Percentiles rank a stretch among this genome's conserved stretches.
Evolutionary conservation across 2,797 vertebrate genomes (phyloP).

Genomic region (Brotula barbata): DNA sequence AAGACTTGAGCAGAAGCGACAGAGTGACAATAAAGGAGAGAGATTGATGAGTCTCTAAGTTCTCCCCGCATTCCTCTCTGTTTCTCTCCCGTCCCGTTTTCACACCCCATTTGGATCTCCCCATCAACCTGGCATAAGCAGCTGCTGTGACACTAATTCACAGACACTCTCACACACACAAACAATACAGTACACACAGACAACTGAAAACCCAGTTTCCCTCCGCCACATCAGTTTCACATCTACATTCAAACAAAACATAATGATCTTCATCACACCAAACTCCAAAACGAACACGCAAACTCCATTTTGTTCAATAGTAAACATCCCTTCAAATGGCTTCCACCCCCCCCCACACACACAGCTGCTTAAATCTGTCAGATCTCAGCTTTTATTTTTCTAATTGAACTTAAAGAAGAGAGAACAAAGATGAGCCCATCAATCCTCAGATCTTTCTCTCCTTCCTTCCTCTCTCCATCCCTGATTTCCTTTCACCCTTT

Average conservation of each 20-base stretch:
- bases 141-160: slow-evolving; percentile 18
- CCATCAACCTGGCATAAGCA: slow-evolving; percentile 29
- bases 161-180: slow-evolving; percentile 14
- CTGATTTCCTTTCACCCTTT: slow-evolving; percentile 1
- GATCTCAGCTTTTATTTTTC: slow-evolving; percentile 54
- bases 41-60: slow-evolving; percentile 23
- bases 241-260: not conserved
- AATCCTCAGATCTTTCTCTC: slow-evolving; percentile 34
- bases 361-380: slow-evolving; percentile 20
- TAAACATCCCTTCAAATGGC: slow-evolving; percentile 18
- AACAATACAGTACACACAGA: too few species aligned
- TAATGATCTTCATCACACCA: slow-evolving; percentile 1
- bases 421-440: slow-evolving; percentile 36
- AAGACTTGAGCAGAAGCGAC: slow-evolving; percentile 26
- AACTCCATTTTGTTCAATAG: not conserved
- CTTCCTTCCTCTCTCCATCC: slow-evolving; percentile 8
- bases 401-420: slow-evolving; percentile 58
- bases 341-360: slow-evolving; percentile 6
- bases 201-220: too few species aligned
- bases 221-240: not conserved
- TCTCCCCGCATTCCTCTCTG: slow-evolving; percentile 23
- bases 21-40: slow-evolving; percentile 24
- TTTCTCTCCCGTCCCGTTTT: slow-evolving; percentile 35
- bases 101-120: slow-evolving; percentile 56
- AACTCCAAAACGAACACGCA: slow-evolving; percentile 14